These are phyloP conservation scores for Eonycteris spelaea DNA, from an alignment of 2,113 vertebrate genomes.

Conservation along the genomic window DNA sequence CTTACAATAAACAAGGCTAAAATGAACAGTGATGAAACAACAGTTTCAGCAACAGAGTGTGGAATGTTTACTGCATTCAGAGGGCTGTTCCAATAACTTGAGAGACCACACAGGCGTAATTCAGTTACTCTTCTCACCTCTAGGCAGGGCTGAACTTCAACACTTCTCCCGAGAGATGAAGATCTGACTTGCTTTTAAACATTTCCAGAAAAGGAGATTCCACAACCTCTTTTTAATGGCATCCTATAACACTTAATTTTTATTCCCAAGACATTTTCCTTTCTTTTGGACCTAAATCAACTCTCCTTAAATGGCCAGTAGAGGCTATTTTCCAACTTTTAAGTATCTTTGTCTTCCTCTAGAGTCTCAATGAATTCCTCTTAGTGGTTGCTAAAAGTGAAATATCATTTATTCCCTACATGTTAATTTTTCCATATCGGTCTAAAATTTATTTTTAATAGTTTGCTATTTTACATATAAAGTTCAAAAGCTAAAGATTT, in stretches of 20 bases:
- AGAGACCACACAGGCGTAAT: slow-evolving; percentile 43
- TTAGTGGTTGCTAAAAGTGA: neutral
- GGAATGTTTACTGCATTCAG: neutral
- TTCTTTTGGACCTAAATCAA: neutral
- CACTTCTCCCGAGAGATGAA: slow-evolving; percentile 19
- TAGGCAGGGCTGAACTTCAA: slow-evolving; percentile 25
- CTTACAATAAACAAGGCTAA: neutral
- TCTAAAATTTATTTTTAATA: neutral
- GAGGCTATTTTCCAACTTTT: neutral
- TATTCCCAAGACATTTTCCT: neutral
- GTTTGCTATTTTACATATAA: neutral
- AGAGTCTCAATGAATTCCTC: neutral
- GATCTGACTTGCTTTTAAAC: slow-evolving; percentile 48
- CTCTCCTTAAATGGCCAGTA: neutral
- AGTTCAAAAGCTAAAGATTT: neutral
- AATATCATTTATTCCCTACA: neutral
- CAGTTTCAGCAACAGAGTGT: neutral
- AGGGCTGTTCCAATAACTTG: neutral
- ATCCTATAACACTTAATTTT: neutral
- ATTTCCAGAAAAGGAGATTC: slow-evolving; percentile 51
- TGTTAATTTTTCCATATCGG: neutral
- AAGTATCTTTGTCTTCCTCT: neutral
- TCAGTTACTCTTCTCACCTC: neutral
- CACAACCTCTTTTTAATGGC: neutral
- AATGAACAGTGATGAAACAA: slow-evolving; percentile 2